Evolutionary conservation across 2,888 invertebrate species (phyloP).

Genomic region (Deilephila elpenor): DNA sequence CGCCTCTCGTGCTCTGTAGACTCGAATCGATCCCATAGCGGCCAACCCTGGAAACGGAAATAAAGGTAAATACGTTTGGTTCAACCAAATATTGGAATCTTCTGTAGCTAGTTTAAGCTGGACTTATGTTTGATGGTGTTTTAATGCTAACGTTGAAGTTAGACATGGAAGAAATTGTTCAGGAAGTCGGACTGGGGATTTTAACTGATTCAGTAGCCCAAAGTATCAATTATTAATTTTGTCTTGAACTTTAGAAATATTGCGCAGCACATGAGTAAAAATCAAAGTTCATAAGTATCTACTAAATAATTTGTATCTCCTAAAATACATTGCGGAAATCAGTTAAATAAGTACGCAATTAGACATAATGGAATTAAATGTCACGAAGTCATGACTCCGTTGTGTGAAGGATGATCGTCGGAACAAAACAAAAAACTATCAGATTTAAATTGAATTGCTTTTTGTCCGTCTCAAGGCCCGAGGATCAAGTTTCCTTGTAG

Average conservation of each 20-base stretch:
- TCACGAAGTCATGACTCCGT: constrained; percentile 47
- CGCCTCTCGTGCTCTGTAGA: constrained; percentile 95
- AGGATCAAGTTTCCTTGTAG: constrained; percentile 68
- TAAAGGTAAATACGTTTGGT: background rate
- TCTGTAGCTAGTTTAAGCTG: too few species aligned
- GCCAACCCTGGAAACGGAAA: constrained; percentile 85
- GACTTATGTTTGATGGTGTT: too few species aligned
- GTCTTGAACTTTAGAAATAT: background rate
- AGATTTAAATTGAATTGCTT: constrained; percentile 58
- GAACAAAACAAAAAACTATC: constrained; percentile 55
- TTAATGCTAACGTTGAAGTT: too few species aligned
- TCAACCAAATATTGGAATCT: background rate
- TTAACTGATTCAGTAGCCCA: too few species aligned
- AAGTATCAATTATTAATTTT: too few species aligned
- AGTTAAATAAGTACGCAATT: constrained; percentile 13
- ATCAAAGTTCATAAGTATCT: background rate
- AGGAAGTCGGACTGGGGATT: too few species aligned
- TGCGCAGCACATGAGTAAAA: background rate
- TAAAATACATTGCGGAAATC: background rate
- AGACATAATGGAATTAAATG: constrained; percentile 34
- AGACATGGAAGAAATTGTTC: too few species aligned
- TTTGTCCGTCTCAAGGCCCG: constrained; percentile 63
- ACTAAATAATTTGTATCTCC: background rate
- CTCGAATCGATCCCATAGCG: constrained; percentile 90
- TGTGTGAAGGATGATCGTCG: constrained; percentile 45